phyloP scores from a whole-genome alignment of 1,140 invertebrate genomes.

The Lepidurus couesii region DNA sequence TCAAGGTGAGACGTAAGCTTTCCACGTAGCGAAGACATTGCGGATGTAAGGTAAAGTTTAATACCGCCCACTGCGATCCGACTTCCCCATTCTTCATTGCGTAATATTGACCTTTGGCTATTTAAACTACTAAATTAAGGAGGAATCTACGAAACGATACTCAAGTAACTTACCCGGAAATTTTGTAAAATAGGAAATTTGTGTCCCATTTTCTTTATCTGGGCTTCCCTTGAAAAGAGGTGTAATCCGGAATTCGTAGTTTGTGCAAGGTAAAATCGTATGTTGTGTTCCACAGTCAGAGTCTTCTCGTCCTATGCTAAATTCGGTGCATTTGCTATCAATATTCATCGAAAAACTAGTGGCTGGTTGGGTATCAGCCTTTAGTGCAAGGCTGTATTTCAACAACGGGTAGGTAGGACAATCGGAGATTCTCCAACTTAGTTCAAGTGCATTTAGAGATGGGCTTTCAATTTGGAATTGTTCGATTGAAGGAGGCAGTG shows the following conservation, averaged over 20 bases:
- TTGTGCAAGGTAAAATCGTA: neutral
- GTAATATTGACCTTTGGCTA: neutral
- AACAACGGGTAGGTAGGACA: neutral
- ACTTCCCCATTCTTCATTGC: neutral
- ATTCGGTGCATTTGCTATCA: neutral
- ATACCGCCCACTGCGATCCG: neutral
- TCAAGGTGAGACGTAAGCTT: neutral
- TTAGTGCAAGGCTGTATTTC: neutral
- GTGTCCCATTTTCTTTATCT: neutral
- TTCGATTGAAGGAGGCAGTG: neutral
- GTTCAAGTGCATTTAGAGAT: neutral
- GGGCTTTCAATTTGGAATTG: neutral
- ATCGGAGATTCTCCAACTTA: neutral
- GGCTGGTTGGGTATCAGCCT: neutral
- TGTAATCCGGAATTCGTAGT: neutral
- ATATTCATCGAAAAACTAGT: neutral
- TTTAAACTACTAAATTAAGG: neutral
- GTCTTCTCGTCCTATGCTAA: neutral
- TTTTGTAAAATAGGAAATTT: neutral
- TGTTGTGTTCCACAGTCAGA: neutral
- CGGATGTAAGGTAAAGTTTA: neutral
- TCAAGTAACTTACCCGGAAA: neutral
- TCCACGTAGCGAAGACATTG: neutral
- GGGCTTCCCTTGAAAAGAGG: neutral
- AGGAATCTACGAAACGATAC: neutral